phyloP scores from a whole-genome alignment of 2,888 invertebrate genomes.

The Dascillus cervinus region DNA sequence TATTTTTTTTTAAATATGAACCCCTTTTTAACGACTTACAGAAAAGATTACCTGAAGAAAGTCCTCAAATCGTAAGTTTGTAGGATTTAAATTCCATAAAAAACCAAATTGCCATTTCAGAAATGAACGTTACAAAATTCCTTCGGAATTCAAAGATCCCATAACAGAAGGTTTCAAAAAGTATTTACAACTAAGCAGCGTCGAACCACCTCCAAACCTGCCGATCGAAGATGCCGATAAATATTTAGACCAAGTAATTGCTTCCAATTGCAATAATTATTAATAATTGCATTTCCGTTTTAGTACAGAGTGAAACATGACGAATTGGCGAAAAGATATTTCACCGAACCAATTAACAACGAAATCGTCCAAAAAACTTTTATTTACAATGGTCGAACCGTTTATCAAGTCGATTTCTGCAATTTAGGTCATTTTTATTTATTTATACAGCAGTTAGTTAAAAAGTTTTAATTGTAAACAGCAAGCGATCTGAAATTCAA shows the following conservation, averaged over 20 bases:
- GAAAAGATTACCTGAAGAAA: conserved; percentile 7
- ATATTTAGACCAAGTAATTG: conserved; percentile 11
- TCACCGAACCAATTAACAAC: conserved; percentile 9
- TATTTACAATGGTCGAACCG: conserved; percentile 39
- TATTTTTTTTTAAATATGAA: conserved; percentile 8
- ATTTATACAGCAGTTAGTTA: neutral
- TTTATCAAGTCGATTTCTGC: conserved; percentile 56
- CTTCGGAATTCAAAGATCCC: conserved; percentile 13
- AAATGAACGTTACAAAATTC: neutral
- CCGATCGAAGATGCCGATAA: conserved; percentile 13
- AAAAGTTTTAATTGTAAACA: conserved; percentile 2
- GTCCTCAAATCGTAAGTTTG: neutral
- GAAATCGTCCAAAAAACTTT: conserved; percentile 8
- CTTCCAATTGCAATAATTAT: neutral
- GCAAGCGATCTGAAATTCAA: conserved; percentile 7
- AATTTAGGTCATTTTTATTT: conserved; percentile 33
- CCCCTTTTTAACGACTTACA: conserved; percentile 13
- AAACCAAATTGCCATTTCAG: neutral
- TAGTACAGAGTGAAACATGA: conserved; percentile 5
- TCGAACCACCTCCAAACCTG: conserved; percentile 1
- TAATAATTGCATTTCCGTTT: neutral
- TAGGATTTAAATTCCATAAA: too few relatives aligned
- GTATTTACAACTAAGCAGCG: conserved; percentile 10
- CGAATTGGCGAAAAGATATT: conserved; percentile 7
- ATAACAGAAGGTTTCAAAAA: conserved; percentile 12